Conservation (phyloP, 2,797 vertebrate genomes). For the Psittacula derbiana region DNA sequence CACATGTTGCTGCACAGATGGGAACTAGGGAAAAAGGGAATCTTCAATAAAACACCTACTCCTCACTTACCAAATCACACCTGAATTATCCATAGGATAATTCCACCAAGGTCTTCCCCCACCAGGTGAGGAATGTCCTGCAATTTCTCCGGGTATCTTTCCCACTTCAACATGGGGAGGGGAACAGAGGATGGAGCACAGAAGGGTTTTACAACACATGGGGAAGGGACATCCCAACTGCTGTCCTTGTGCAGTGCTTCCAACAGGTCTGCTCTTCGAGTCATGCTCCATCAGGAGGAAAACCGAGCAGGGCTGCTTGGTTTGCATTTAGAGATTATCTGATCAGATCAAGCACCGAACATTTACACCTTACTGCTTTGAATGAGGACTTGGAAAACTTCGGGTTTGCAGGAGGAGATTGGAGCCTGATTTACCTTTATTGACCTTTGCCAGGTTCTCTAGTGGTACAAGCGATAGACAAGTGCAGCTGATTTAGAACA, state of each 20-base stretch:
- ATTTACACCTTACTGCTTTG: neutral
- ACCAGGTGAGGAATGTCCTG: neutral
- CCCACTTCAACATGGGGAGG: neutral
- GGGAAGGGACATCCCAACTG: neutral
- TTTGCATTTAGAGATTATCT: neutral
- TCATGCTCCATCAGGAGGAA: neutral
- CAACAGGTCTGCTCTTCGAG: neutral
- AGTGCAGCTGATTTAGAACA: neutral
- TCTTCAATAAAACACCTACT: neutral
- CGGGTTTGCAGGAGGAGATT: neutral
- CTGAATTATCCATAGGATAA: neutral
- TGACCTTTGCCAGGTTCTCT: neutral
- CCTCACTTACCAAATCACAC: neutral
- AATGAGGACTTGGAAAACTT: neutral
- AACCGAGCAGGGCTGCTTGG: neutral
- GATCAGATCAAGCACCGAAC: accelerated
- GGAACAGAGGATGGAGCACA: neutral
- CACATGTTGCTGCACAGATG: neutral
- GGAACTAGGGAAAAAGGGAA: neutral
- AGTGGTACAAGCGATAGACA: neutral
- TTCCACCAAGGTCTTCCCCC: neutral
- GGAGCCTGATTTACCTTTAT: neutral
- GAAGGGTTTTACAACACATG: neutral
- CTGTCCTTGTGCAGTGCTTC: neutral
- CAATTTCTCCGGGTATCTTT: neutral